Conservation (phyloP, 2,888 invertebrate species). For the Yponomeuta malinellus region DNA sequence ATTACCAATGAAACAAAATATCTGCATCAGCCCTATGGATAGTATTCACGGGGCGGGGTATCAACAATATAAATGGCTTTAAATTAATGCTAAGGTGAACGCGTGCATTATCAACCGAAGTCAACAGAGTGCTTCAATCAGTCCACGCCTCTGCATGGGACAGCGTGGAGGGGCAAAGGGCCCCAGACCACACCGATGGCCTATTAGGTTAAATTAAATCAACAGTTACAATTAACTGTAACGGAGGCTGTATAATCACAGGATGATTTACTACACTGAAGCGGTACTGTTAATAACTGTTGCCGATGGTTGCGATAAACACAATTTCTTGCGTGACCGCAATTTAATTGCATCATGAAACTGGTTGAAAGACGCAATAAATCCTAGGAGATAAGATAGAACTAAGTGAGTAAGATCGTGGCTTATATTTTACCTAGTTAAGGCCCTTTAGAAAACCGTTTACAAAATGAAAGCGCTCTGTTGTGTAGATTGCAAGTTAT, state of each 20-base stretch:
- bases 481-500: constrained; percentile 18
- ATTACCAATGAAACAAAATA: not conserved
- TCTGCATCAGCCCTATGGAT: constrained; percentile 18
- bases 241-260: constrained; percentile 4
- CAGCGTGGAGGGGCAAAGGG: constrained; percentile 3
- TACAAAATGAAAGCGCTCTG: constrained; percentile 31
- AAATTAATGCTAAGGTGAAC: constrained; percentile 55
- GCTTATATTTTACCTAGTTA: not conserved
- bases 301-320: constrained; percentile 21
- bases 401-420: constrained; percentile 6
- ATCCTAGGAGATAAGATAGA: constrained; percentile 40
- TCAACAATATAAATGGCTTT: constrained; percentile 40
- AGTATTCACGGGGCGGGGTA: constrained; percentile 39
- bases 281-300: constrained; percentile 3
- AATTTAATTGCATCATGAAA: constrained; percentile 38
- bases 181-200: constrained; percentile 6
- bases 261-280: not conserved
- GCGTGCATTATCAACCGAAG: constrained; percentile 36
- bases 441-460: constrained; percentile 29
- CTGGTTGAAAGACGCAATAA: constrained; percentile 33
- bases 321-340: constrained; percentile 32
- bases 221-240: not conserved
- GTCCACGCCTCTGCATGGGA: constrained; percentile 42
- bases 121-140: constrained; percentile 37
- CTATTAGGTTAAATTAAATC: not conserved